phyloP scores from a whole-genome alignment of 1,140 invertebrate species.

The Pinna nobilis region DNA sequence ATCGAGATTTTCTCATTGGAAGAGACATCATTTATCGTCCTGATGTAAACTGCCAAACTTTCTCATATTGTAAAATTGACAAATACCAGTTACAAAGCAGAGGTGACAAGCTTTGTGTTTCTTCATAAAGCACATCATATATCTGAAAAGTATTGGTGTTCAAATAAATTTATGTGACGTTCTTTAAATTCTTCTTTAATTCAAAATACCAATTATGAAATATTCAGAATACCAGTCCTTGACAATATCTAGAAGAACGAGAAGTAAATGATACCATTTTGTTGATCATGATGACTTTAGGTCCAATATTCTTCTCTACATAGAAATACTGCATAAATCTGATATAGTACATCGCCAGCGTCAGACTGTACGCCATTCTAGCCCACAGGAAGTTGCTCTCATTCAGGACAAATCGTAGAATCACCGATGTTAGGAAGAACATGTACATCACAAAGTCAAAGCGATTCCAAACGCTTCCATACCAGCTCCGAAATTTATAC shows the following conservation, averaged over 20 bases:
- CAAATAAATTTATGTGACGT: too few species aligned
- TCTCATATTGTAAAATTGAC: too few species aligned
- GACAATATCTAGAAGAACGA: too few species aligned
- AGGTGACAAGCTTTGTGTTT: too few species aligned
- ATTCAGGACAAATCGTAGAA: slow-evolving; percentile 58
- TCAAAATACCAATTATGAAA: neutral
- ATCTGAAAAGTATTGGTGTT: too few species aligned
- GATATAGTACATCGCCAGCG: slow-evolving; percentile 64
- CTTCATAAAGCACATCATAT: too few species aligned
- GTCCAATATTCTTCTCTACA: slow-evolving; percentile 70
- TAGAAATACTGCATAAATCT: slow-evolving; percentile 71
- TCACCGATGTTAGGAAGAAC: slow-evolving; percentile 61
- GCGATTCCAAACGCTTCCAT: slow-evolving; percentile 65
- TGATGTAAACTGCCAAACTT: too few species aligned
- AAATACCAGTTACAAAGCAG: too few species aligned
- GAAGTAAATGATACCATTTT: slow-evolving; percentile 68
- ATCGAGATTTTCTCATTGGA: too few species aligned
- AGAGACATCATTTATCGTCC: too few species aligned
- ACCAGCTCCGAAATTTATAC: slow-evolving; percentile 67
- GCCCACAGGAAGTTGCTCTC: slow-evolving; percentile 52
- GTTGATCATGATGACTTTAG: slow-evolving; percentile 73
- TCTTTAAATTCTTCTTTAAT: too few species aligned
- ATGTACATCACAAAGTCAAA: slow-evolving; percentile 69
- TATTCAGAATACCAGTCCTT: too few species aligned
- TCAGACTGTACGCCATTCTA: slow-evolving; percentile 62